Percentiles rank a stretch among this genome's conserved stretches.
phyloP scores from a whole-genome alignment of 2,888 invertebrate genomes.

The Caenorhabditis sp. region DNA sequence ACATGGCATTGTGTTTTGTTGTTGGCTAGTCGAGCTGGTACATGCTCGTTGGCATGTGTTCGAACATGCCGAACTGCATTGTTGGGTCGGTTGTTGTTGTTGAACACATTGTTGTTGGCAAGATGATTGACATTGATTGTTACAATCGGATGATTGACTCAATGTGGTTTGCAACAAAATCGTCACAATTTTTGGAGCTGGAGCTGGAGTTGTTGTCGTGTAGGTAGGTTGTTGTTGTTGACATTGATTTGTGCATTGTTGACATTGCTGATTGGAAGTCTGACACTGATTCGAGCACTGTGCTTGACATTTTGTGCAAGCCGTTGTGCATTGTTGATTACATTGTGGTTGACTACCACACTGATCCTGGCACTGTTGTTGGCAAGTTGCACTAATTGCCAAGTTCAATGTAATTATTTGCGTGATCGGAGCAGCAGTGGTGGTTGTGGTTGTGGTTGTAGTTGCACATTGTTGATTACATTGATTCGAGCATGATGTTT shows the following conservation, averaged over 20 bases:
- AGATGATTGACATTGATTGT: conserved; percentile 45
- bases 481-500: conserved; percentile 40
- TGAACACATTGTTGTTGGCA: conserved; percentile 49
- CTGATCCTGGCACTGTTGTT: conserved; percentile 22
- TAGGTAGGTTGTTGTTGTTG: conserved; percentile 33
- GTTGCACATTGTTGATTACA: conserved; percentile 28
- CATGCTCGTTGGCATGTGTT: conserved; percentile 40
- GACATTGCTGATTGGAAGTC: conserved; percentile 22
- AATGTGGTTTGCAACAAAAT: conserved; percentile 37
- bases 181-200: conserved; percentile 32
- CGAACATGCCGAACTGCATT: conserved; percentile 48
- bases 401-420: conserved; percentile 4
- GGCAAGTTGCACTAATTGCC: conserved; percentile 1
- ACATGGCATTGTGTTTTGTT: conserved; percentile 43
- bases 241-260: conserved; percentile 23
- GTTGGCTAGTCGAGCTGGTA: conserved; percentile 5
- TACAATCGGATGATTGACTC: conserved; percentile 41
- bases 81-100: conserved; percentile 47
- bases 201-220: conserved; percentile 19
- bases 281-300: conserved; percentile 29
- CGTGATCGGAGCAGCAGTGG: neutral
- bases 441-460: neutral
- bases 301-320: conserved; percentile 13
- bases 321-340: conserved; percentile 24
- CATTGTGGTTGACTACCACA: conserved; percentile 27